Evolutionary conservation across 2,888 invertebrate genomes (phyloP), one percentile per base, ranked within the genome.

Genomic region (Ichneumon xanthorius): DNA sequence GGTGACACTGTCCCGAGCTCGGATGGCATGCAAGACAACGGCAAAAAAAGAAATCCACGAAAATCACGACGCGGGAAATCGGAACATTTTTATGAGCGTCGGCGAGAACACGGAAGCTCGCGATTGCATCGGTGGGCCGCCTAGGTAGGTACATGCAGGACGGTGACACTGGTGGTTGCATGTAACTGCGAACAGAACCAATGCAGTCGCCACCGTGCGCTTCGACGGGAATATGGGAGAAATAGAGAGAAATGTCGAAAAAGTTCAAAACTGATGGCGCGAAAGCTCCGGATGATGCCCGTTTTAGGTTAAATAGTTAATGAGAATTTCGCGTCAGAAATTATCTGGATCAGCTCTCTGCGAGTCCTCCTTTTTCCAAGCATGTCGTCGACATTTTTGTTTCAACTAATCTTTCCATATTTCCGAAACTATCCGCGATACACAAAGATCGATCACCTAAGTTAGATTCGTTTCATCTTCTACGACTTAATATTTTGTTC

Each of bases 41-140:
- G 55, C 2, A 58, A 61, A 61, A 67, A 26, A 53, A 30, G 76
- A 70, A 77, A 84, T 86, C 48, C 70, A 58, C 55, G 68, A 78
- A 87, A 87, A 88, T 26, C 86, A 86, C 87, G 65, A 45, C 45
- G 37, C 19, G 75, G 61, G 45, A 87, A 84, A 86, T 84, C 79
- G 84, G 58, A 82, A 86, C 86, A 87, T 87, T 80, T 82, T 76
- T 65, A 70, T 53, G 63, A 67, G 45, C 63, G 68, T 68, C 37
- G 53, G 1, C 19, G 58, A 77, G 80, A 45, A 63, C 80, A 73
- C 50, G 63, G 76, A 63, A 77, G 80, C 61, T 72, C 61, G 40
- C 71, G 33, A 78, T 67, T 65, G 55, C 53, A 75, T 50, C 37
- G 9, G 7, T n/a, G 16, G n/a, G 33, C 33, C 37, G 22, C 65